phyloP scores from a whole-genome alignment of 2,113 vertebrate genomes.

The Rhinichthys klamathensis region DNA sequence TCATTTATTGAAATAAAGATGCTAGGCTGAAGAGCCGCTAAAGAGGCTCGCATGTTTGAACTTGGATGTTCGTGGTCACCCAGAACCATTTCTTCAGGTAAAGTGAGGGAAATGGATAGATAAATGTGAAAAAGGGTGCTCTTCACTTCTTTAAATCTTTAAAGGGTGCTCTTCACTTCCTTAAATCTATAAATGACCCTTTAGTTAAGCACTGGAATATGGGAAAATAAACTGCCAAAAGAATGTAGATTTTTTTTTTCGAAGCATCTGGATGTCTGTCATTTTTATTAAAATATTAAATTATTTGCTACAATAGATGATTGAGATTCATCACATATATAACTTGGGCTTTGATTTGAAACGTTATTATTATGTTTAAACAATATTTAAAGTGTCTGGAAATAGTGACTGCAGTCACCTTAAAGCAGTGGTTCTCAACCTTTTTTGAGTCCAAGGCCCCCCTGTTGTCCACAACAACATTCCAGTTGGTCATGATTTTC shows the following conservation, averaged over 20 bases:
- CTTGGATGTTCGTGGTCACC: conserved; percentile 33
- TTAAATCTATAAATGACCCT: conserved; percentile 20
- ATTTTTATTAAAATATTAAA: background rate
- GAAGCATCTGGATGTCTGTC: background rate
- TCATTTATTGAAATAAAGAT: conserved; percentile 46
- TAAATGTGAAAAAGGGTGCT: conserved; percentile 45
- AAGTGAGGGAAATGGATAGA: conserved; percentile 29
- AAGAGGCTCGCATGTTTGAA: conserved; percentile 52
- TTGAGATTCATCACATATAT: background rate
- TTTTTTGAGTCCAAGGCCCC: background rate
- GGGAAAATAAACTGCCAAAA: background rate
- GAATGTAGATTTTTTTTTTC: background rate
- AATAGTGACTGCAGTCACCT: background rate
- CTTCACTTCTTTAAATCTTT: conserved; percentile 1
- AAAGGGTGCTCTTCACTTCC: conserved; percentile 28
- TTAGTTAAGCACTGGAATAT: background rate
- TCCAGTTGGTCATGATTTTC: background rate
- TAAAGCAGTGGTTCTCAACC: background rate
- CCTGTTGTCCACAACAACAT: too few relatives aligned
- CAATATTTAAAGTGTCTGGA: background rate
- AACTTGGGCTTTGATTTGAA: background rate
- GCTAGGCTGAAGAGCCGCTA: conserved; percentile 42
- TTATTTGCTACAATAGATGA: background rate
- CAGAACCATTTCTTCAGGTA: conserved; percentile 29
- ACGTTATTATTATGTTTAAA: background rate